Evolutionary conservation across 2,888 invertebrate species (phyloP), one percentile per base, ranked within the genome.

Genomic region (Notodonta ziczac): DNA sequence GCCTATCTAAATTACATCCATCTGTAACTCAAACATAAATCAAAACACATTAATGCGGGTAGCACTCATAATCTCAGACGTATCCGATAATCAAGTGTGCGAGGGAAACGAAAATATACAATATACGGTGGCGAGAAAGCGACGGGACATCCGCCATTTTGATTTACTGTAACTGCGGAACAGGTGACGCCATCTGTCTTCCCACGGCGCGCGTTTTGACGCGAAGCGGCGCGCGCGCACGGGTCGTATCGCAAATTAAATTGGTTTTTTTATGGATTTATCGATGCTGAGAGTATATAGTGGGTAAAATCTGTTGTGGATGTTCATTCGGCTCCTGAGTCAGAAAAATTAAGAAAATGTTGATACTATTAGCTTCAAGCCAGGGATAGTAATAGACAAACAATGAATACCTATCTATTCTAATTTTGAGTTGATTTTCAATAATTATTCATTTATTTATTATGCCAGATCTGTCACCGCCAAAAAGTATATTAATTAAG

Each of bases 11-110:
- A 79, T 76, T 72, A 76, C 68, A 65, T 67, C 66, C 73, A 75
- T 75, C 72, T 66, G 69, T 77, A 75, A 73, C 69, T 75, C 77
- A 77, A 82, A 82, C 80, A 83, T 86, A 85, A 86, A 86, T 86
- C 85, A 87, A 83, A 86, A 80, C 73, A 71, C 72, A 83, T 84
- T 81, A 83, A 85, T 85, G 86, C 78, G 78, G 80, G 83, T 83
- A 81, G 81, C 82, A 75, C 70, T 82, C 77, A 82, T 77, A 84
- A 83, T 81, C 73, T 75, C 61, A 55, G 62, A 62, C 70, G 74
- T 77, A 73, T 74, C 72, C 69, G 76, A 76, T 80, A 84, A 85
- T 85, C 82, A 83, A 77, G 72, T 57, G 81, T 67, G 60, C 58
- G 78, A 82, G 54, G 60, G 69, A 65, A 80, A 81, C 12, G 51